Evolutionary conservation across 1,140 invertebrate species (phyloP).

Genomic region (Protaetia brevitarsis): DNA sequence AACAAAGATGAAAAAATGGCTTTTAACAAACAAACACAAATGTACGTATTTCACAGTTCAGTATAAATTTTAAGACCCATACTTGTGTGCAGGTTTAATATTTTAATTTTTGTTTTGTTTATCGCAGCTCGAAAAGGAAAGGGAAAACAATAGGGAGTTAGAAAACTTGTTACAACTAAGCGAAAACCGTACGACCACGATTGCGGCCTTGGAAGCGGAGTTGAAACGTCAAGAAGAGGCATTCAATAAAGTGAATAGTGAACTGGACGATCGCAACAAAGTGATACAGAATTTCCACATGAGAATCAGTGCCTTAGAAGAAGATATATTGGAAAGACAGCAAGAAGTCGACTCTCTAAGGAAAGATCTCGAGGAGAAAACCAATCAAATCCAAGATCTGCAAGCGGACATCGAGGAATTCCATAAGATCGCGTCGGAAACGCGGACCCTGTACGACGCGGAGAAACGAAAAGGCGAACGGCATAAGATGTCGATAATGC

Average conservation of each 20-base stretch:
- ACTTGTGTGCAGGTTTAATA: not conserved
- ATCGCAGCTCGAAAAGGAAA: slow-evolving; percentile 4
- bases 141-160: slow-evolving; percentile 17
- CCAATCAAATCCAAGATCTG: slow-evolving; percentile 43
- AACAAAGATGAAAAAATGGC: no score
- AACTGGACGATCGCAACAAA: slow-evolving; percentile 33
- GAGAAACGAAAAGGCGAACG: slow-evolving; percentile 24
- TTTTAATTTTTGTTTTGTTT: not conserved
- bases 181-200: not conserved
- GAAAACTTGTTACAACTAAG: slow-evolving; percentile 18
- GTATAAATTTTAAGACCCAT: no score
- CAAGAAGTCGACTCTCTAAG: slow-evolving; percentile 37
- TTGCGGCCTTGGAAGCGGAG: slow-evolving; percentile 2
- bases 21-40: no score
- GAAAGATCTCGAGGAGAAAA: slow-evolving; percentile 39
- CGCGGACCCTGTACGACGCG: not conserved
- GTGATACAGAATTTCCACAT: not conserved
- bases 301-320: slow-evolving; percentile 24
- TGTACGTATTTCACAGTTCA: no score
- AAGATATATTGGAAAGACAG: slow-evolving; percentile 23
- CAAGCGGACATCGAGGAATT: slow-evolving; percentile 39
- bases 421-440: slow-evolving; percentile 4
- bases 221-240: slow-evolving; percentile 19
- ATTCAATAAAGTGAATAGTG: slow-evolving; percentile 33
- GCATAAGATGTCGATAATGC: slow-evolving; percentile 28